These are phyloP conservation scores for Buceros bicornis DNA, from an alignment of 2,797 vertebrate species.

Conservation along the genomic window DNA sequence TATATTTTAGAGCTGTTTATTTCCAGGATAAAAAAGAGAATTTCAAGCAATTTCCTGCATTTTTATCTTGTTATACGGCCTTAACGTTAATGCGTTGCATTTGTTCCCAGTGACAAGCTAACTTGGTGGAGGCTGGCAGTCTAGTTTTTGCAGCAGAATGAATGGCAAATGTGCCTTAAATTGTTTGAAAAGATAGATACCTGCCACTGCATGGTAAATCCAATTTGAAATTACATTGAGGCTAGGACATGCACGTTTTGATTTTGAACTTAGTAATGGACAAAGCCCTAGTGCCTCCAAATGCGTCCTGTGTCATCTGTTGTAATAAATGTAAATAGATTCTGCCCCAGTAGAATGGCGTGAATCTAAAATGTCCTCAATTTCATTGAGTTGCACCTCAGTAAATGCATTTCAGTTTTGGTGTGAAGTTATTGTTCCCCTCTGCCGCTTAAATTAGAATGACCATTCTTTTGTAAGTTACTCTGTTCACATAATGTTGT, in stretches of 20 bases:
- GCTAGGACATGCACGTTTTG: background rate
- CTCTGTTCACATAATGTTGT: background rate
- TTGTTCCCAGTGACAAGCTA: slow-evolving; percentile 25
- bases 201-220: background rate
- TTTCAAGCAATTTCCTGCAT: background rate
- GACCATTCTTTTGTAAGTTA: background rate
- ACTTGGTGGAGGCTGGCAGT: background rate
- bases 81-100: background rate
- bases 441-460: background rate
- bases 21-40: background rate
- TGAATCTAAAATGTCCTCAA: background rate
- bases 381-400: background rate
- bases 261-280: background rate
- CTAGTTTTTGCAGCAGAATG: background rate
- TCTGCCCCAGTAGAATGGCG: background rate
- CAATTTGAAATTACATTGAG: background rate
- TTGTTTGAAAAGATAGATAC: slow-evolving; percentile 21
- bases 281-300: background rate
- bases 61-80: background rate
- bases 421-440: background rate
- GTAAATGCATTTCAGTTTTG: background rate
- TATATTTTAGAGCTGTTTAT: background rate
- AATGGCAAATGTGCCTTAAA: background rate
- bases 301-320: background rate
- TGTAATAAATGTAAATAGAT: background rate